Percentiles rank a stretch among this genome's conserved stretches.
Conservation (phyloP, 2,888 invertebrate species). For the Eucera pruinosa region DNA sequence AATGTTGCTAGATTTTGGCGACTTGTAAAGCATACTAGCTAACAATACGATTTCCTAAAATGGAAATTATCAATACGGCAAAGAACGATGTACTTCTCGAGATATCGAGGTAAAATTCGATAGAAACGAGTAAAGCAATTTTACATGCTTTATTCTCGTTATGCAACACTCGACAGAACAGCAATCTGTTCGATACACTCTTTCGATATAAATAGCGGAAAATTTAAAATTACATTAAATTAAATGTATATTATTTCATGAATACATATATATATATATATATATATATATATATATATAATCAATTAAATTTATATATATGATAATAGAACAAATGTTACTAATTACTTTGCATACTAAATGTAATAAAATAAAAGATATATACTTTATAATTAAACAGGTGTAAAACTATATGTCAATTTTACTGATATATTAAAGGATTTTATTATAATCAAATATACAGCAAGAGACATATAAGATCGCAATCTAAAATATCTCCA, state of each 20-base stretch:
- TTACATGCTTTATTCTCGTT: conserved; percentile 45
- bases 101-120: conserved; percentile 66
- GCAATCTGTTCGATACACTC: conserved; percentile 18
- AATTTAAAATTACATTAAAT: conserved; percentile 28
- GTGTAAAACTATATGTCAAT: conserved; percentile 8
- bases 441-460: conserved; percentile 33
- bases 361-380: not conserved
- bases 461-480: conserved; percentile 25
- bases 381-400: not conserved
- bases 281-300: too few species aligned
- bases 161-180: conserved; percentile 22
- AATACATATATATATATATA: too few species aligned
- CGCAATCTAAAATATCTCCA: conserved; percentile 26
- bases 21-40: conserved; percentile 88
- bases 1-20: conserved; percentile 80
- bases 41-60: conserved; percentile 79
- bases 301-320: not conserved
- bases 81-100: conserved; percentile 72
- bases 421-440: conserved; percentile 26
- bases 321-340: not conserved
- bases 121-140: conserved; percentile 47
- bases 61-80: conserved; percentile 81
- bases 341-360: not conserved
- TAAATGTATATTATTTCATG: too few species aligned
- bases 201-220: conserved; percentile 38